Evolutionary conservation across 2,888 invertebrate genomes (phyloP), one percentile per base, ranked within the genome.

Genomic region (Mythimna vitellina): DNA sequence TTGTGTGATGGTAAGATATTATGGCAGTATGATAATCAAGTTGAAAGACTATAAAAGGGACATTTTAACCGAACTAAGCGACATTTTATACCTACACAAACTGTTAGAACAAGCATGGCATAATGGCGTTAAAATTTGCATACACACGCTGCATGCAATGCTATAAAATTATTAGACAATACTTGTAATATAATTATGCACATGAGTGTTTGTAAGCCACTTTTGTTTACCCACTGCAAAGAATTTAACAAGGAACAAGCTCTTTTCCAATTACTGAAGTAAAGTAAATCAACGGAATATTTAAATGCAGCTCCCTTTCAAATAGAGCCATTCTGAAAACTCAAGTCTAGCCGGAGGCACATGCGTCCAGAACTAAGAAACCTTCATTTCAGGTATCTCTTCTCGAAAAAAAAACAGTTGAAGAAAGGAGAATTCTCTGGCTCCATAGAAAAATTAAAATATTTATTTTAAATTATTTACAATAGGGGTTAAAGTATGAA

Each of bases 121-220:
- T 70, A 63, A 73, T 64, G 49, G 25, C n/a, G n/a, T 1, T 12
- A 7, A 32, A 14, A 35, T 63, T 56, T 78, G 78, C 68, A 54
- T n/a, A 4, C 56, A 38, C 77, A 77, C 62, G 73, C 9, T 6
- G 25, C 54, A 14, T 56, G 49, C 32, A 49, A 1, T 20, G 68
- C 68, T 20, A 65, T 68, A 49, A 73, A 67, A 49, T 42, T 68
- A 65, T 78, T 69, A 14, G 22, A 65, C 14, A 58, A 38, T 20
- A 12, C 32, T 51, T 57, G 7, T 32, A 35, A 64, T 64, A 46
- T 20, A 17, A 61, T 32, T 58, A 53, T 29, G n/a, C 46, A 35
- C n/a, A 32, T 66, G 49, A n/a, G n/a, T 53, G 25, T 38, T 67
- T 64, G n/a, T 25, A 51, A n/a, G 8, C 62, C 32, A 12, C 2